These are phyloP conservation scores for Yoshiicerus persimilis DNA, from an alignment of 1,140 invertebrate genomes.

Conservation along the genomic window DNA sequence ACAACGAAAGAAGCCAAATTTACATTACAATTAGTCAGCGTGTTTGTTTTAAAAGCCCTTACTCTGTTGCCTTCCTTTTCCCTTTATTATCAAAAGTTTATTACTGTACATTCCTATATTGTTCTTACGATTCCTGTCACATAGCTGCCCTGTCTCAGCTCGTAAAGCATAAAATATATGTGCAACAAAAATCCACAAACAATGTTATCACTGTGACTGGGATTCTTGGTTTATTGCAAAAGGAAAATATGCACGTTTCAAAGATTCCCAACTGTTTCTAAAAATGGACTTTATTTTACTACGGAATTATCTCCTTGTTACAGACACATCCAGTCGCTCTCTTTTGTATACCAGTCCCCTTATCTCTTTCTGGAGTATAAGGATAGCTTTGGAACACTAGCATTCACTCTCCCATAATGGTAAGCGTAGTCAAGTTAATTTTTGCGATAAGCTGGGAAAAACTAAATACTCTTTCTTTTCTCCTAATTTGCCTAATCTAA, in stretches of 20 bases:
- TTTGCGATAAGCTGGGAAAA: neutral
- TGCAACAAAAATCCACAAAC: neutral
- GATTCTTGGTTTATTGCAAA: neutral
- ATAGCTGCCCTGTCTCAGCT: neutral
- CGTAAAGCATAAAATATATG: neutral
- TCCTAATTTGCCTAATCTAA: conserved; percentile 8
- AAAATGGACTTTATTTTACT: neutral
- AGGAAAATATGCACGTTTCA: neutral
- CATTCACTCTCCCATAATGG: neutral
- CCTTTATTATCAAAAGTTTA: neutral
- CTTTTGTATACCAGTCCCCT: neutral
- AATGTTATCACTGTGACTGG: neutral
- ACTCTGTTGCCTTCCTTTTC: neutral
- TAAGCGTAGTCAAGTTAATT: neutral
- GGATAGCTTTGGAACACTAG: neutral
- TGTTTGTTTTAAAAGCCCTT: neutral
- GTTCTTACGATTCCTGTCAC: neutral
- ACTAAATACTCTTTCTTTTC: neutral
- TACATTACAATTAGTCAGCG: neutral
- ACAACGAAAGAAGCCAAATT: neutral
- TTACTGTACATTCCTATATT: neutral
- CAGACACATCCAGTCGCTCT: neutral
- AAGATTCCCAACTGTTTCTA: neutral
- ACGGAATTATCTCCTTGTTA: neutral
- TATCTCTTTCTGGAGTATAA: neutral